These are phyloP conservation scores for Spea multiplicata DNA, from an alignment of 2,113 vertebrate genomes.

Conservation along the genomic window DNA sequence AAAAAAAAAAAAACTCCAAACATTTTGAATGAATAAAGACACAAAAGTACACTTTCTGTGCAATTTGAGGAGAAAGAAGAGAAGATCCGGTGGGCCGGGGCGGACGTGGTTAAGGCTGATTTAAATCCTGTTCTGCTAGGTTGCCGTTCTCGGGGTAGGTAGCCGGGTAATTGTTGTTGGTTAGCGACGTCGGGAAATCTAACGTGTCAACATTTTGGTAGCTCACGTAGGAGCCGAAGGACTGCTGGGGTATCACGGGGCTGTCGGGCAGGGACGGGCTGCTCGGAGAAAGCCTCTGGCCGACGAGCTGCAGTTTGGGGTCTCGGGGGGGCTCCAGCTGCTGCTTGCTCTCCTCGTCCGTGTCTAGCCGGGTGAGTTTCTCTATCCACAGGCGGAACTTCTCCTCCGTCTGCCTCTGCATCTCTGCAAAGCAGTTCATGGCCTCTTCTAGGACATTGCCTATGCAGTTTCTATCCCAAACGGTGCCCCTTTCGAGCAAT, in stretches of 20 bases:
- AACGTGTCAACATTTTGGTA: conserved; percentile 65
- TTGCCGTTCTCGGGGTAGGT: conserved; percentile 76
- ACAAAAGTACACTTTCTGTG: conserved; percentile 55
- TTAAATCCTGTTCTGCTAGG: conserved; percentile 69
- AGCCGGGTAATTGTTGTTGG: conserved; percentile 67
- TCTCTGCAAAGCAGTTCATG: conserved; percentile 87
- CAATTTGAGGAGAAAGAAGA: conserved; percentile 46
- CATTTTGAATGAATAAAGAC: conserved; percentile 7
- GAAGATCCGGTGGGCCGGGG: conserved; percentile 24
- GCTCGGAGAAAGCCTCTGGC: conserved; percentile 64
- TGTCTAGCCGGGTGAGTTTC: conserved; percentile 82
- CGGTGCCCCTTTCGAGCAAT: conserved; percentile 82
- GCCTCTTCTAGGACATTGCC: conserved; percentile 89
- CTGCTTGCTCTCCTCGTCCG: conserved; percentile 79
- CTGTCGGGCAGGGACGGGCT: conserved; percentile 70
- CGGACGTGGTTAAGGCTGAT: conserved; percentile 72
- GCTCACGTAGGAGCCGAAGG: conserved; percentile 69
- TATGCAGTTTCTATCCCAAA: conserved; percentile 85
- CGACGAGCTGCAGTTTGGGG: conserved; percentile 68
- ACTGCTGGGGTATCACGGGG: conserved; percentile 68
- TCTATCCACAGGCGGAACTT: conserved; percentile 88
- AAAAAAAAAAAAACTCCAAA: background rate
- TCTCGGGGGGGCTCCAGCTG: conserved; percentile 72
- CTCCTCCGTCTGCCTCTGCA: conserved; percentile 91
- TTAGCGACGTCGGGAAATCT: conserved; percentile 67